Percentiles rank a stretch among this genome's conserved stretches.
Conservation (phyloP, 2,797 vertebrate species). For the Otolemur crassicaudatus region DNA sequence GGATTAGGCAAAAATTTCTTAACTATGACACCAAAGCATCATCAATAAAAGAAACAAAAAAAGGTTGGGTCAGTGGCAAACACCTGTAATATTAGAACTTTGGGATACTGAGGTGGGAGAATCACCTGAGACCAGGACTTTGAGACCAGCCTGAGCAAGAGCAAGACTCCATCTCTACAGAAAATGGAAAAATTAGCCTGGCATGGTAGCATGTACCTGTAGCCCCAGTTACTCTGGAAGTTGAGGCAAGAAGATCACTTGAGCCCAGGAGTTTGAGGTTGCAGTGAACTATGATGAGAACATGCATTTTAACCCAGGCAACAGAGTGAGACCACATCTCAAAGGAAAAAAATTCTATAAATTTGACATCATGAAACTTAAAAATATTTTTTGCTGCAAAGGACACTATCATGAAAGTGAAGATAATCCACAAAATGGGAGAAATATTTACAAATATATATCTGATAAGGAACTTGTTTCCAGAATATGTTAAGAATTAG, state of each 20-base stretch:
- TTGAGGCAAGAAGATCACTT: background rate
- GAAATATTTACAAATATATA: background rate
- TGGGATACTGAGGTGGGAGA: too few species aligned
- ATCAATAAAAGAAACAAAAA: constrained; percentile 6
- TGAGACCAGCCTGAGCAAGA: too few species aligned
- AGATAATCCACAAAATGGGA: background rate
- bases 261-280: background rate
- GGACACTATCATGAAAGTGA: background rate
- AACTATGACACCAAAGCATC: background rate
- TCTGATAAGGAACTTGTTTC: background rate
- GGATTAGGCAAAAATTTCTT: background rate
- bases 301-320: background rate
- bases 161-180: too few species aligned
- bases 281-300: background rate
- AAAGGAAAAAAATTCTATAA: too few species aligned
- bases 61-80: background rate
- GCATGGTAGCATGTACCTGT: background rate
- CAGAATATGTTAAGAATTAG: background rate
- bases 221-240: background rate
- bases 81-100: too few species aligned
- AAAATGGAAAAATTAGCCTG: too few species aligned
- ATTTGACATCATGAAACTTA: background rate
- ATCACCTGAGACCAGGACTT: too few species aligned
- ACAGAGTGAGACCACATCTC: background rate
- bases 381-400: constrained; percentile 4